Percentiles rank a stretch among this genome's conserved stretches.
phyloP scores from a whole-genome alignment of 1,140 invertebrate species.

The Drosophila serrata region DNA sequence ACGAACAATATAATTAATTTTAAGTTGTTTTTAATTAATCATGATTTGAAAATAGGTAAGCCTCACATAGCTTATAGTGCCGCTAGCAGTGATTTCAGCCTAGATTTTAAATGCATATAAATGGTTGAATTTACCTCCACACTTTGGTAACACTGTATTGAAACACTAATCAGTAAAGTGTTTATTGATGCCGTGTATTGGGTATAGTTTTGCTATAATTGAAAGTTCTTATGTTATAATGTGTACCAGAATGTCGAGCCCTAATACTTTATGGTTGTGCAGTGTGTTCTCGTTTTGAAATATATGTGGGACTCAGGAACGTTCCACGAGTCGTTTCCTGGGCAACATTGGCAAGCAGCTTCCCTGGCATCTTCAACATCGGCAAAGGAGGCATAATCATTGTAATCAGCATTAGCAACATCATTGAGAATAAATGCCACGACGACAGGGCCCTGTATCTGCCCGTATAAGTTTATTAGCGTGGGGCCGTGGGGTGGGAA shows the following conservation, averaged over 20 bases:
- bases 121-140: no score
- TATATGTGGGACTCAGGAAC: neutral
- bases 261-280: neutral
- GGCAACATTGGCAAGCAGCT: constrained; percentile 32
- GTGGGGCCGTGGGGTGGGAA: neutral
- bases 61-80: no score
- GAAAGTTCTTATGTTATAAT: neutral
- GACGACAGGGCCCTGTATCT: constrained; percentile 27
- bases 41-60: no score
- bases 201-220: neutral
- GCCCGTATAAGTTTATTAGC: constrained; percentile 7
- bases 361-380: constrained; percentile 19
- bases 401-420: constrained; percentile 69
- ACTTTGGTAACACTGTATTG: no score
- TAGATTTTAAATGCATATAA: neutral
- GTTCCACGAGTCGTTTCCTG: neutral
- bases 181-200: neutral
- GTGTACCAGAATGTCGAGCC: no score
- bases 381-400: constrained; percentile 24
- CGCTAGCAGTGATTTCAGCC: no score
- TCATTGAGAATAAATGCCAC: constrained; percentile 77
- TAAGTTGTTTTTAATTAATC: no score
- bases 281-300: neutral
- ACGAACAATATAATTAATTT: no score
- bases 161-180: neutral